A percentile compares a stretch with the other conserved stretches of the same genome.
These are phyloP conservation scores for Castor canadensis DNA, from an alignment of 2,113 vertebrate species.

Conservation along the genomic window DNA sequence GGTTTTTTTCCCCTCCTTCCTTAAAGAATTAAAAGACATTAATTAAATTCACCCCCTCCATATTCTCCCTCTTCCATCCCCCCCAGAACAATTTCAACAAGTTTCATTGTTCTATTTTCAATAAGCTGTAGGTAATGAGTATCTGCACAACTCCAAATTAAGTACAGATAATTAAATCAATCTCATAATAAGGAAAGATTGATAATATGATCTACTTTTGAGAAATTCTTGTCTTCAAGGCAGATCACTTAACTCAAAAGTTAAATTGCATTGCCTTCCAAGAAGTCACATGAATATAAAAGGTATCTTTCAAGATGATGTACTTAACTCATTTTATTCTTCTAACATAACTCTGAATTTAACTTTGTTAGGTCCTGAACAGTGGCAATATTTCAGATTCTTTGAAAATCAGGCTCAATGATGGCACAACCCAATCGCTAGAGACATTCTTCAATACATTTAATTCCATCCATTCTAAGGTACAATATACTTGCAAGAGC, in stretches of 20 bases:
- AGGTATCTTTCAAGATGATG: not conserved
- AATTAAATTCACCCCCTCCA: too few species aligned
- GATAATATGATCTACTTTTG: not conserved
- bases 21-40: conserved; percentile 7
- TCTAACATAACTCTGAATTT: not conserved
- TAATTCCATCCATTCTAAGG: not conserved
- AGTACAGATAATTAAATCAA: not conserved
- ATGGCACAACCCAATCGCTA: not conserved
- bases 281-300: not conserved
- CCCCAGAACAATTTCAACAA: too few species aligned
- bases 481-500: not conserved
- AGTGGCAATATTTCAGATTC: not conserved
- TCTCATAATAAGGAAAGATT: not conserved
- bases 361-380: not conserved
- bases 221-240: not conserved
- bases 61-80: too few species aligned
- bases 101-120: too few species aligned
- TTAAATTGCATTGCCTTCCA: not conserved
- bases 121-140: not conserved
- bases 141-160: not conserved
- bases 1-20: not conserved
- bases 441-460: not conserved
- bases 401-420: not conserved
- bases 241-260: not conserved
- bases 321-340: not conserved